These are phyloP conservation scores for Tetrao urogallus DNA, from an alignment of 2,113 vertebrate species.

Conservation along the genomic window DNA sequence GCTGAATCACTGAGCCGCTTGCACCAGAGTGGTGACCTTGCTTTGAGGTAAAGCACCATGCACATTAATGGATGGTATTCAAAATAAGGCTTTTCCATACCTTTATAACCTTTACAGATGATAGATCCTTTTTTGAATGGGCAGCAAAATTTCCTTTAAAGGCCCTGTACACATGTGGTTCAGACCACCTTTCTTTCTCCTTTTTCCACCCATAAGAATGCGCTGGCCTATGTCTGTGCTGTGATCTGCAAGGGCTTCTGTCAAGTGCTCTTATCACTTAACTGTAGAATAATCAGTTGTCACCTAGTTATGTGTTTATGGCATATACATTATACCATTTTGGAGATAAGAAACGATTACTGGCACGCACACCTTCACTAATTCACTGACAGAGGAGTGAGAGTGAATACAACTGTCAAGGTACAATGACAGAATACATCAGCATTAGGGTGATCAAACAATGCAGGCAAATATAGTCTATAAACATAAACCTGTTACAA, in stretches of 20 bases:
- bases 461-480: not conserved
- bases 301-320: slow-evolving; percentile 25
- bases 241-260: not conserved
- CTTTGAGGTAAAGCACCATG: not conserved
- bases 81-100: not conserved
- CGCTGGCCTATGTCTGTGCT: not conserved
- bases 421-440: slow-evolving; percentile 52
- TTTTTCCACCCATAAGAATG: not conserved
- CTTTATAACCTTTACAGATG: not conserved
- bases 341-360: slow-evolving; percentile 42
- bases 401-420: not conserved
- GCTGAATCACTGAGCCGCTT: not conserved
- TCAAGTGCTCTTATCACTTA: slow-evolving; percentile 4
- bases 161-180: not conserved
- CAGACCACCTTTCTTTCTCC: not conserved
- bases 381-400: slow-evolving; percentile 11
- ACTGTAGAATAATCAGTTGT: slow-evolving; percentile 17
- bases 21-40: not conserved
- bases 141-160: not conserved
- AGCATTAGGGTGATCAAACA: slow-evolving; percentile 42
- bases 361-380: slow-evolving; percentile 53
- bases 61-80: not conserved
- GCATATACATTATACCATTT: not conserved
- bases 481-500: slow-evolving; percentile 64
- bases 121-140: not conserved